These are phyloP conservation scores for Aphyosemion australe DNA, from an alignment of 2,113 vertebrate genomes.

Conservation along the genomic window DNA sequence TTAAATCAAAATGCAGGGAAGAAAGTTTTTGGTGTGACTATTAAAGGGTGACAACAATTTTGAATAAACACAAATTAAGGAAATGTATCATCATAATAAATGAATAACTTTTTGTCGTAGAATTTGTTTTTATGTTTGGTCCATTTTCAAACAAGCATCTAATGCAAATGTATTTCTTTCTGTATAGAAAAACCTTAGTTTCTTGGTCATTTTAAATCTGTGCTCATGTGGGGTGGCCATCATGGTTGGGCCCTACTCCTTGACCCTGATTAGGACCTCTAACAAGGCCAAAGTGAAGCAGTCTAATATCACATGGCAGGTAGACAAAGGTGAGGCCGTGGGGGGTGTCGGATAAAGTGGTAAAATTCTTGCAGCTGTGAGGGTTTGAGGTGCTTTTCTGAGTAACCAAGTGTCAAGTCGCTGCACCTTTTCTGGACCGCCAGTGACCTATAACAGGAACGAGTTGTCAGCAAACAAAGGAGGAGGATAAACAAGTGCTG, in stretches of 20 bases:
- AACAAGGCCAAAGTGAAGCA: constrained; percentile 50
- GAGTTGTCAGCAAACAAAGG: constrained; percentile 59
- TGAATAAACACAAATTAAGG: not conserved
- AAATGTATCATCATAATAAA: not conserved
- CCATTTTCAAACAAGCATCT: too few relatives aligned
- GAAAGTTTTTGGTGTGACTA: too few relatives aligned
- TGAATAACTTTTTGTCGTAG: too few relatives aligned
- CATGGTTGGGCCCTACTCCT: constrained; percentile 44
- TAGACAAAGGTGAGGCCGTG: constrained; percentile 77
- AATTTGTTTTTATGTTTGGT: too few relatives aligned
- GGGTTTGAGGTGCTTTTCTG: constrained; percentile 53
- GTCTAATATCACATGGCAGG: constrained; percentile 73
- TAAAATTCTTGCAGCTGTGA: constrained; percentile 74
- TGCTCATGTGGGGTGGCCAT: not conserved
- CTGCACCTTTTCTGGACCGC: constrained; percentile 58
- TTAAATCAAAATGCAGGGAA: too few relatives aligned
- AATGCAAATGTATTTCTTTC: too few relatives aligned
- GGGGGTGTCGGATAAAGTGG: constrained; percentile 59
- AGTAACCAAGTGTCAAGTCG: constrained; percentile 71
- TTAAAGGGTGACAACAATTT: too few relatives aligned
- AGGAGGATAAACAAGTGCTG: not conserved
- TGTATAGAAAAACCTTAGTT: too few relatives aligned
- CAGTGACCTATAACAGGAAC: constrained; percentile 71
- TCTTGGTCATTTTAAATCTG: too few relatives aligned
- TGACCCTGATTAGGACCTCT: constrained; percentile 45